A percentile compares a stretch with the other conserved stretches of the same genome.
Conservation (phyloP, 2,888 invertebrate genomes). For the Noctua janthe region DNA sequence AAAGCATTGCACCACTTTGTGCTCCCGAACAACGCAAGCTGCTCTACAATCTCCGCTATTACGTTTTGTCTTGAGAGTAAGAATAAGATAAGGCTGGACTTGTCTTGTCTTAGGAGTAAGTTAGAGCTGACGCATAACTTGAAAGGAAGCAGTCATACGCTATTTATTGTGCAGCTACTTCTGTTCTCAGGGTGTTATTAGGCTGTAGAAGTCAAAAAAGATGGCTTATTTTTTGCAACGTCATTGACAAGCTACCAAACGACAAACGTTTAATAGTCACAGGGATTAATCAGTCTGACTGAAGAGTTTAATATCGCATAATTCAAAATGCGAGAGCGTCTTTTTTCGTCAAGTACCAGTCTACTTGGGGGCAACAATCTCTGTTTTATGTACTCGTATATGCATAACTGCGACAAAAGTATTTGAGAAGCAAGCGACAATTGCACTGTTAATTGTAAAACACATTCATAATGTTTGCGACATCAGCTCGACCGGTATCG, state of each 20-base stretch:
- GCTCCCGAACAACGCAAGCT: slow-evolving; percentile 29
- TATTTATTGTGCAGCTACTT: background rate
- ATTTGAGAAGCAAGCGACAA: too few relatives aligned
- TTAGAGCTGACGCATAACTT: background rate
- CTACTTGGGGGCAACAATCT: too few relatives aligned
- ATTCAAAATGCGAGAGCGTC: too few relatives aligned
- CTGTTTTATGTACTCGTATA: too few relatives aligned
- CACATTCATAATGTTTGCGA: background rate
- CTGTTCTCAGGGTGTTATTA: too few relatives aligned
- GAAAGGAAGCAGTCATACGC: background rate
- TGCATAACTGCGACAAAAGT: background rate
- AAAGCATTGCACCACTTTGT: slow-evolving; percentile 55
- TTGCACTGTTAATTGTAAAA: background rate
- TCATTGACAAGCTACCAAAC: background rate
- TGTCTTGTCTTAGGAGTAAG: background rate
- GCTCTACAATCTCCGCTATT: slow-evolving; percentile 41
- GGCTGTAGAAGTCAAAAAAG: background rate
- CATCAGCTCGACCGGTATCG: background rate
- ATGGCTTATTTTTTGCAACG: background rate
- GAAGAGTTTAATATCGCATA: background rate
- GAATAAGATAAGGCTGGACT: slow-evolving; percentile 30
- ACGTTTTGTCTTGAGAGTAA: slow-evolving; percentile 30
- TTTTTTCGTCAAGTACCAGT: too few relatives aligned
- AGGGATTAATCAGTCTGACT: background rate
- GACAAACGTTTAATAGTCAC: background rate